Percentiles rank a stretch among this genome's conserved stretches.
Evolutionary conservation across 2,888 invertebrate species (phyloP).

Genomic region (Pseudococcus viburni): DNA sequence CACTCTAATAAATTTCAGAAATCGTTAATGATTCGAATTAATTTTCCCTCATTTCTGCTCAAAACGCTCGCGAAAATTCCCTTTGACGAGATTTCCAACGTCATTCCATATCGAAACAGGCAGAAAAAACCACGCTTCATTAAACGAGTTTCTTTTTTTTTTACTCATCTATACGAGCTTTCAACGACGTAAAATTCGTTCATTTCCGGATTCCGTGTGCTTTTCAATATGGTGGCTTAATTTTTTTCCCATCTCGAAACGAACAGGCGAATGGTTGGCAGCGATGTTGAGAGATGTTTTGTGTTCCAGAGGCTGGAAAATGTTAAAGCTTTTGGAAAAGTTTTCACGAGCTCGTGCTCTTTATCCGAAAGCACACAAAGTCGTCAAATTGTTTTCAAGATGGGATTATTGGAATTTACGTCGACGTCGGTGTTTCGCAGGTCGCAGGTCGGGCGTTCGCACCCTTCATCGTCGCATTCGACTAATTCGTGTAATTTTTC

Average conservation of each 20-base stretch:
- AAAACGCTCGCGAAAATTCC: too few relatives aligned
- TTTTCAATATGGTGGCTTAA: conserved; percentile 15
- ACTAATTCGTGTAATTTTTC: conserved; percentile 34
- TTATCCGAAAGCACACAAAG: not conserved
- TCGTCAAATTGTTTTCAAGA: conserved; percentile 45
- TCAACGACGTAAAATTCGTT: not conserved
- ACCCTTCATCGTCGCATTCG: not conserved
- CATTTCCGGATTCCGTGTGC: conserved; percentile 13
- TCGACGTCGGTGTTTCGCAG: not conserved
- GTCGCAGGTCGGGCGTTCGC: not conserved
- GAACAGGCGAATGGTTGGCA: not conserved
- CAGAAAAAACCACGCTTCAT: not conserved
- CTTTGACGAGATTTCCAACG: too few relatives aligned
- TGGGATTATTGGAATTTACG: conserved; percentile 26
- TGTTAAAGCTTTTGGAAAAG: conserved; percentile 8
- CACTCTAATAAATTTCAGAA: too few relatives aligned
- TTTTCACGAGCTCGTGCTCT: conserved; percentile 11
- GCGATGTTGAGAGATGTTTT: conserved; percentile 25
- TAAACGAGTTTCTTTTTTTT: not conserved
- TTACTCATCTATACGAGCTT: not conserved
- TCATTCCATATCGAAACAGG: not conserved
- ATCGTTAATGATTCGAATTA: too few relatives aligned
- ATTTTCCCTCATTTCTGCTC: too few relatives aligned
- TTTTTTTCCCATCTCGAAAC: not conserved
- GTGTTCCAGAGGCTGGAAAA: conserved; percentile 19